phyloP scores from a whole-genome alignment of 1,140 invertebrate genomes.

The Lepidurus arcticus region DNA sequence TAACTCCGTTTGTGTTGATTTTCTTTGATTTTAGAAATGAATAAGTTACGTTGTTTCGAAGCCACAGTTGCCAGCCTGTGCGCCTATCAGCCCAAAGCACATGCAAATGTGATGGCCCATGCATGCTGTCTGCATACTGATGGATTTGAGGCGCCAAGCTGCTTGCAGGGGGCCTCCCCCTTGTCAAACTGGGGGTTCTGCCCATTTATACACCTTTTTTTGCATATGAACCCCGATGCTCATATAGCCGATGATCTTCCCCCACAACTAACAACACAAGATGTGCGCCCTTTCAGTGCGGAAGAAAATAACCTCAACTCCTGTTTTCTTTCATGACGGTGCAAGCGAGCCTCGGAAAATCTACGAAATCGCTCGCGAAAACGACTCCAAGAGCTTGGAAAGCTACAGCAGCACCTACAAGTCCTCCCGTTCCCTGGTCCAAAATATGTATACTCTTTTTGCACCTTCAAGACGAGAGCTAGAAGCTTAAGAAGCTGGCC shows the following conservation, averaged over 20 bases:
- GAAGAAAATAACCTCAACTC: no score
- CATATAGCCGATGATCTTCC: no score
- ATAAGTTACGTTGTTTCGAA: neutral
- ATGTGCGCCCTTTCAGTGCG: no score
- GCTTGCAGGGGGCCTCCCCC: slow-evolving; percentile 19
- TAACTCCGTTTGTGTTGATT: neutral
- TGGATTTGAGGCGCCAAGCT: slow-evolving; percentile 20
- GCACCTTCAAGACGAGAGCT: no score
- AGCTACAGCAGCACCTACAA: no score
- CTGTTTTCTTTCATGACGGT: no score
- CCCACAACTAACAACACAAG: no score
- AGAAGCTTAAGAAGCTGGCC: neutral
- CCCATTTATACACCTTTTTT: slow-evolving; percentile 20
- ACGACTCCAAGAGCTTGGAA: no score
- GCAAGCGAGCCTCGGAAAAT: no score
- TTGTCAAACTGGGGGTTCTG: slow-evolving; percentile 11
- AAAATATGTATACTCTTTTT: no score
- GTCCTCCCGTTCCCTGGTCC: no score
- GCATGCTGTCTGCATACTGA: slow-evolving; percentile 21
- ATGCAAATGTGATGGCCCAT: slow-evolving; percentile 21
- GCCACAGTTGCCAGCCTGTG: neutral
- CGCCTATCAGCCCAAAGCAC: slow-evolving; percentile 7
- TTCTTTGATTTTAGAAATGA: neutral
- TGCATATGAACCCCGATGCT: neutral
- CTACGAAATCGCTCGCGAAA: no score